Conservation (phyloP, 2,113 vertebrate genomes). For the Tragelaphus imberbis region DNA sequence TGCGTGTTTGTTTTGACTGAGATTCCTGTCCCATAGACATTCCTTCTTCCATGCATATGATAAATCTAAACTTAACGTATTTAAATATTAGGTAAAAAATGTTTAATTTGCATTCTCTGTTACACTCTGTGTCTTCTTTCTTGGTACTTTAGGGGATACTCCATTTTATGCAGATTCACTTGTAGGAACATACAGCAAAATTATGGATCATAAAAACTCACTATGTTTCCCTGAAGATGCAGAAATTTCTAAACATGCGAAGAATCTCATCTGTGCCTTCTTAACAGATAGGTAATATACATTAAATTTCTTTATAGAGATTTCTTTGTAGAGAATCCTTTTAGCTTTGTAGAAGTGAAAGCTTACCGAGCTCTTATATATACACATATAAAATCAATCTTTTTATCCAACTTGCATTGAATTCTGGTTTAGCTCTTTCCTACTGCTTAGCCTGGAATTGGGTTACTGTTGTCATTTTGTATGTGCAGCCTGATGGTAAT, state of each 20-base stretch:
- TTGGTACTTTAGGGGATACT: constrained; percentile 89
- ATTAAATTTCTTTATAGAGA: constrained; percentile 15
- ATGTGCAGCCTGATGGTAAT: background rate
- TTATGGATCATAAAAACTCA: constrained; percentile 99
- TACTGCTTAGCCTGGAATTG: background rate
- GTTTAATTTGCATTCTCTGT: constrained; percentile 16
- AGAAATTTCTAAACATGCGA: constrained; percentile 97
- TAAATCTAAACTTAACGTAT: background rate
- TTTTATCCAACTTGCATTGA: background rate
- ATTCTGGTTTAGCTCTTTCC: constrained; percentile 8
- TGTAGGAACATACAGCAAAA: constrained; percentile 99
- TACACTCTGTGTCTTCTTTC: background rate
- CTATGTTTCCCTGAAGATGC: constrained; percentile 96
- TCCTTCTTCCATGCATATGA: background rate
- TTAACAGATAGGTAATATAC: constrained; percentile 92
- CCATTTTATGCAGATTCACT: constrained; percentile 99
- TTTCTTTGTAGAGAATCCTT: constrained; percentile 13
- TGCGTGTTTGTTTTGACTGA: background rate
- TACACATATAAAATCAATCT: background rate
- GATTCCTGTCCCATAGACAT: background rate
- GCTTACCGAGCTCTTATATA: background rate
- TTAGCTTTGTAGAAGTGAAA: constrained; percentile 10
- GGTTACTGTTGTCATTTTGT: background rate
- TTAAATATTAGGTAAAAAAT: constrained; percentile 18
- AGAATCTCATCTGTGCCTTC: constrained; percentile 98